Base-by-base conservation (phyloP, 2,113 vertebrate species). In the Notothenia rossii region DNA sequence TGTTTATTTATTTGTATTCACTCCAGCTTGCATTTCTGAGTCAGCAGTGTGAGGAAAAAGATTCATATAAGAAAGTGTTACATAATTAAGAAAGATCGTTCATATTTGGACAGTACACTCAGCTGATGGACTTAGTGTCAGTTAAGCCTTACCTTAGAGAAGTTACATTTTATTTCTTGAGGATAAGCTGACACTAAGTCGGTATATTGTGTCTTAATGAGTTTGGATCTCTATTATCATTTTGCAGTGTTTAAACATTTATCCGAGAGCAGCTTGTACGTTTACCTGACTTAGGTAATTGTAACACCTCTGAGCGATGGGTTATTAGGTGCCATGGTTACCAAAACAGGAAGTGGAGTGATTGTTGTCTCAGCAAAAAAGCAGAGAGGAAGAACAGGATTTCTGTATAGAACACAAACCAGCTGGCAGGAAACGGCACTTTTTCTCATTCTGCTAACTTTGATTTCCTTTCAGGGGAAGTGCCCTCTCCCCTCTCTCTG, bases 381-480 rank as follows among this genome's bases (percentile, higher is more conserved):
- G 89, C 63, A 14, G 75, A 93, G 89, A 93, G 94, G 94, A 95
- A 94, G 92, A 94, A 77, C 88, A 89, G 90, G 92, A 95, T 94
- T 94, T 91, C 91, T 92, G 90, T 82, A 69, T 91, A 80, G 88
- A 95, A 95, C 92, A 92, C 91, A 88, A 91, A 94, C 68, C 94
- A 96, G 94, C 95, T 95, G 95, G 90, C 94, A 96, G 96, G 95
- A 96, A 96, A 92, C 91, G 68, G 45, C 85, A 84, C 90, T 93
- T 89, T 29, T 89, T 92, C 94, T 91, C 91, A 92, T 92, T 93
- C 90, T 89, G 92, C 91, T 86, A 90, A 89, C 77, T 87, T 94
- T 91, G 91, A 94, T 95, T 94, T 95, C 93, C 94, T 91, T 89
- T 92, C 91, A 51, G 50, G 88, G 88, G 60, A 93, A 89, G 90